Evolutionary conservation across 2,797 vertebrate species (phyloP).

Genomic region (Apogon hyalosoma): DNA sequence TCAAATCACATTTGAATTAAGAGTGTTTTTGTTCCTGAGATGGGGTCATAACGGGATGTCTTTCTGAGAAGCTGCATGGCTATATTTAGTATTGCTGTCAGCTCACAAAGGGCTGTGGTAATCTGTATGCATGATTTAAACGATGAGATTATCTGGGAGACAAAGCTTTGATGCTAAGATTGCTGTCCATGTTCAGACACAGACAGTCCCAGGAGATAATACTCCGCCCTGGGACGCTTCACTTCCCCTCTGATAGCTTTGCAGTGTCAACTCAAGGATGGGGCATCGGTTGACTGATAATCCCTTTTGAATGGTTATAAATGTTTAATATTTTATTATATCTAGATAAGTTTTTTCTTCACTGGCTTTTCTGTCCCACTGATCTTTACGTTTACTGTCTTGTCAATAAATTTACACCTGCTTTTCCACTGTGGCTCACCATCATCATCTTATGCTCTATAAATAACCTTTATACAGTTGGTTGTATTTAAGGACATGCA

Average conservation of each 20-base stretch:
- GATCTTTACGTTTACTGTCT: no score
- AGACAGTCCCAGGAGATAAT: constrained; percentile 56
- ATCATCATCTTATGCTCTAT: no score
- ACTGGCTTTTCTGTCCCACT: no score
- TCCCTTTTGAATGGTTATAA: constrained; percentile 4
- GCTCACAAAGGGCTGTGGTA: constrained; percentile 55
- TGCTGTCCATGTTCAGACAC: constrained; percentile 32
- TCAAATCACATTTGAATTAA: constrained; percentile 27
- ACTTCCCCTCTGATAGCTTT: constrained; percentile 8
- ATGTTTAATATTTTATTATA: neutral
- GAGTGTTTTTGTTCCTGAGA: constrained; percentile 1
- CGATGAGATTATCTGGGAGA: constrained; percentile 73
- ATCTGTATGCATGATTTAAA: constrained; percentile 71
- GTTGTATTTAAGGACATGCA: neutral
- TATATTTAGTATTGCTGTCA: constrained; percentile 66
- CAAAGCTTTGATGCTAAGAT: constrained; percentile 54
- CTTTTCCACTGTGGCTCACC: no score
- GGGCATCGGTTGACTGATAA: constrained; percentile 5
- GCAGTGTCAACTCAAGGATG: neutral
- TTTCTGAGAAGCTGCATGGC: constrained; percentile 36
- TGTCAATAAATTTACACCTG: no score
- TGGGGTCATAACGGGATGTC: constrained; percentile 45
- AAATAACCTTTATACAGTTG: no score
- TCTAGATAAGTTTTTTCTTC: no score
- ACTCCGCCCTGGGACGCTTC: constrained; percentile 19